phyloP scores from a whole-genome alignment of 2,113 vertebrate species.

The Colossoma macropomum region DNA sequence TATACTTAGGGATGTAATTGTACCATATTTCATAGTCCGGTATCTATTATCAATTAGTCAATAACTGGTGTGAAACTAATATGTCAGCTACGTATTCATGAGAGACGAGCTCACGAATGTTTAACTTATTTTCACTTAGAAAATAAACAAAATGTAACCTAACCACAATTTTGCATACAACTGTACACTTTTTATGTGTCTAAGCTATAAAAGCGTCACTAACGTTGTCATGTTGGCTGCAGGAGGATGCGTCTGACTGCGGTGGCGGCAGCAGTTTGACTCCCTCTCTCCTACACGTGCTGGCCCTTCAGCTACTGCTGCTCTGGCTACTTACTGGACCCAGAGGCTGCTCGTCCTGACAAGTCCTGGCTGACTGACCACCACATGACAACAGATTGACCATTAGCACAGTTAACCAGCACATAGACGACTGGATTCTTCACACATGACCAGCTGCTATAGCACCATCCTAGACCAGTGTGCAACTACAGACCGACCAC shows the following conservation, averaged over 20 bases:
- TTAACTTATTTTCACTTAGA: too few relatives aligned
- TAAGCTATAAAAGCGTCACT: neutral
- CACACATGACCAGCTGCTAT: neutral
- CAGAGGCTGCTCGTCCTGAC: constrained; percentile 85
- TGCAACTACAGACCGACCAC: constrained; percentile 10
- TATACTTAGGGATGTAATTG: too few relatives aligned
- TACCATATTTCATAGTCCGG: too few relatives aligned
- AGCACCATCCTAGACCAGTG: neutral
- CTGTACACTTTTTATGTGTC: neutral
- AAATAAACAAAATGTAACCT: too few relatives aligned
- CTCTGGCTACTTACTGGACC: constrained; percentile 88
- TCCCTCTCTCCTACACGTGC: constrained; percentile 84
- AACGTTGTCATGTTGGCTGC: constrained; percentile 63
- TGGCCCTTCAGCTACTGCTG: constrained; percentile 85
- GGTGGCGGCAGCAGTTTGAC: constrained; percentile 87
- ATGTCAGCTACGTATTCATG: too few relatives aligned
- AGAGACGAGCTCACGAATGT: too few relatives aligned
- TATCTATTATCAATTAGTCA: too few relatives aligned
- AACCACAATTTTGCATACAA: too few relatives aligned
- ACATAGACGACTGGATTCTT: constrained; percentile 14
- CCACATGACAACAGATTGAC: constrained; percentile 40
- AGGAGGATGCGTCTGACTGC: constrained; percentile 95
- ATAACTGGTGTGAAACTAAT: too few relatives aligned
- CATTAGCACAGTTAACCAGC: neutral
- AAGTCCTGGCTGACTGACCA: constrained; percentile 49